Base-by-base conservation (phyloP, 2,797 vertebrate species). In the Sternarchorhynchus goeldii region DNA sequence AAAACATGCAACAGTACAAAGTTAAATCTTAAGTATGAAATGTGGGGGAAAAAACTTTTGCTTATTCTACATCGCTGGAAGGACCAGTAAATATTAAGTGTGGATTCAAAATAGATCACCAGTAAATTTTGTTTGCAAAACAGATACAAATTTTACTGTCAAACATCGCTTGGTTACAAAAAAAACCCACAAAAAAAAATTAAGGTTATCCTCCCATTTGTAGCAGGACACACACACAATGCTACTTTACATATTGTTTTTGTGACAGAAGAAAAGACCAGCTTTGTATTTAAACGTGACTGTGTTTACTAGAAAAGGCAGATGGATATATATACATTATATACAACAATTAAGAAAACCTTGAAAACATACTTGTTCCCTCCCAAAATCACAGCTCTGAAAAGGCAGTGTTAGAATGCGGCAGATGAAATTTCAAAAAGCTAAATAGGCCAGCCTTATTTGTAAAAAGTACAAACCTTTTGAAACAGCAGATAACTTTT, bases 251-350 rank as follows among this genome's bases (percentile, higher is more conserved):
- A 91, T 58, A 21, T 10, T 21, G 50, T 53, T 58, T 5, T 21
- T 58, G 7, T 58, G 20, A 21, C 5, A 58, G 20, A 20, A 7
- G 18, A 20, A 25, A 58, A 58, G 57, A 25, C 72, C 32, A 20
- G 50, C 41, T 57, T 25, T 72, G 3, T 66, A 3, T 31, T 70
- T 80, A 5, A 75, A 82, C 32, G 67, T 67, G 60, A 88, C 90
- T 87, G 86, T 68, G 81, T 95, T 96, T 95, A 95, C 89, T 92
- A 85, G 91, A 89, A 89, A 89, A 87, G 85, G 90, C 85, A 86
- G 79, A 83, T 81, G 88, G 73, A 85, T 85, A 36, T 6, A 86
- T 87, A 88, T 83, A 84, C 82, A 88, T 76, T 93, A 89, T 92
- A 31, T 91, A 94, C 93, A 94, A 88, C 89, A 91, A 75, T 84